Base-by-base conservation (phyloP, 2,888 invertebrate genomes). In the Acanthosepion lycidas region DNA sequence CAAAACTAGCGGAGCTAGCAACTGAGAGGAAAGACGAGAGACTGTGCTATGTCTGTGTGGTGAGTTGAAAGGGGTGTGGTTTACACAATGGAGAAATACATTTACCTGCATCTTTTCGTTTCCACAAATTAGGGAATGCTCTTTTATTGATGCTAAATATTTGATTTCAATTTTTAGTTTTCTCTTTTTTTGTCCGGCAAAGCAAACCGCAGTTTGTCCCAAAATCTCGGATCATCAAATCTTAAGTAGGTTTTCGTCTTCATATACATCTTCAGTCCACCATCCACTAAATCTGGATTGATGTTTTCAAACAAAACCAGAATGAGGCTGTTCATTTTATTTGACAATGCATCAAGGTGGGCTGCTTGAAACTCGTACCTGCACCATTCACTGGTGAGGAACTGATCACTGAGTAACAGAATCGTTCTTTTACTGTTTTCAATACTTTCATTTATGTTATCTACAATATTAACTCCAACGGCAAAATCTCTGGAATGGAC, bases 211-310 rank as follows among this genome's bases (percentile, higher is more conserved):
- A 99, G 98, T 96, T 99, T 98, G 97, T 99, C 99, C 99, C 99
- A 99, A 98, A 99, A 99, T 97, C 99, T 98, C 96, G 98, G 98
- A 97, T 99, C 99, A 96, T 98, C 98, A 98, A 98, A 99, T 96
- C 98, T 98, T 95, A 99, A 98, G 94, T 98, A 98, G 94, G 98
- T 98, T 96, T 98, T 98, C 94, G 98, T 98, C 97, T 99, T 98
- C 96, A 99, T 98, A 97, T 99, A 99, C 96, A 98, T 98, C 97
- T 98, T 98, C 97, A 99, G 98, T 97, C 99, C 99, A 9, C 98
- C 98, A 97, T 99, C 99, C 96, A 99, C 98, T 97, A 98, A 98
- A 97, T 98, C 98, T 96, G 98, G 98, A 55, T 98, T 98, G 96
- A 99, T 98, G 97, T 99, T 98, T 96, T 98, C 99, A 42, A 42